These are phyloP conservation scores for Poeciliopsis presidionis DNA, from an alignment of 2,797 vertebrate species.

Conservation along the genomic window DNA sequence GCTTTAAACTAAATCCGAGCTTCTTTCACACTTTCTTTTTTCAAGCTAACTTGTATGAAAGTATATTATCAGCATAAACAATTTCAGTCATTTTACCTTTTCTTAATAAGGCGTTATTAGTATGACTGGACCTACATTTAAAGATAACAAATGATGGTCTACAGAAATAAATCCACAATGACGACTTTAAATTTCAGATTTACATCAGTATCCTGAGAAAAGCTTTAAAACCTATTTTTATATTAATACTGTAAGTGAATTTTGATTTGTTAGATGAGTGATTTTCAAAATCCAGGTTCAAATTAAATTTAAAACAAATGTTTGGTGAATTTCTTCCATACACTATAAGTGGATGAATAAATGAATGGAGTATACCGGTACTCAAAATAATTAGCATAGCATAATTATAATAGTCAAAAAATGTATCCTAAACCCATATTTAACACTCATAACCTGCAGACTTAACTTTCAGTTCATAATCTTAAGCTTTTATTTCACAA, in stretches of 20 bases:
- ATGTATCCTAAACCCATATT: neutral
- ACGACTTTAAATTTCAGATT: neutral
- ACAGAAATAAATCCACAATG: neutral
- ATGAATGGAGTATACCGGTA: too few relatives aligned
- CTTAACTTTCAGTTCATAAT: neutral
- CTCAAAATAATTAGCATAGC: neutral
- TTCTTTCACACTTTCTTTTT: neutral
- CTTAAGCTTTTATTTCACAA: neutral
- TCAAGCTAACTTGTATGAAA: slow-evolving; percentile 12
- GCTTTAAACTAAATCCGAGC: neutral
- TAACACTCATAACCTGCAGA: neutral
- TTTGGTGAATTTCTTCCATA: neutral
- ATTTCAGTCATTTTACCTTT: neutral
- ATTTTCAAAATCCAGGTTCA: neutral
- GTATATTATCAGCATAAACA: neutral
- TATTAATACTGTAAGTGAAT: neutral
- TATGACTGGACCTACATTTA: neutral
- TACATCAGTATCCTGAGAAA: neutral
- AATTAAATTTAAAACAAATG: neutral
- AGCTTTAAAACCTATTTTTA: neutral
- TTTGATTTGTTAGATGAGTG: neutral
- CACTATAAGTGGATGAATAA: too few relatives aligned
- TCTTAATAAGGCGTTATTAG: neutral
- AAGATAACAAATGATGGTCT: neutral
- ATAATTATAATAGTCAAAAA: neutral